Evolutionary conservation across 2,888 invertebrate genomes (phyloP).

Genomic region (Heliconius sara): DNA sequence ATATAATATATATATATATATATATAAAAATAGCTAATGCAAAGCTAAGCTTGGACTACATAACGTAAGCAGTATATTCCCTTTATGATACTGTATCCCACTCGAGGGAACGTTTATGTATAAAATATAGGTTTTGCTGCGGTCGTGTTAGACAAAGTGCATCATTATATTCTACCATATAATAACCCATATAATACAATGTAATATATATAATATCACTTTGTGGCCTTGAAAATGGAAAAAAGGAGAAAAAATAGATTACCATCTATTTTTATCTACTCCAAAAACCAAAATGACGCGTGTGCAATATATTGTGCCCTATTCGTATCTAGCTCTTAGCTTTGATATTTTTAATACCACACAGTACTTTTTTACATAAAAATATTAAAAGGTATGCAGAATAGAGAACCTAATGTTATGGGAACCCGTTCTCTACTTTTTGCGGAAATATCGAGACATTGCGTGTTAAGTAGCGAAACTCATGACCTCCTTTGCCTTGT

Average conservation of each 20-base stretch:
- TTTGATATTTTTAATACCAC: neutral
- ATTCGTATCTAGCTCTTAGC: neutral
- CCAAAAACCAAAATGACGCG: too few relatives aligned
- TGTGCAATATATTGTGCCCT: neutral
- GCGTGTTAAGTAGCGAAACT: too few relatives aligned
- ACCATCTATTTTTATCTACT: too few relatives aligned
- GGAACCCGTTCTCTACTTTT: too few relatives aligned
- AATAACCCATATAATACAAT: neutral
- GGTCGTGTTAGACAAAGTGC: neutral
- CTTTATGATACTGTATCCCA: neutral
- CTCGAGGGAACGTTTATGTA: slow-evolving; percentile 10
- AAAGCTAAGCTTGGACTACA: neutral
- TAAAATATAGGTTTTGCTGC: neutral
- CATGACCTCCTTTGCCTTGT: too few relatives aligned
- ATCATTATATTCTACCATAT: neutral
- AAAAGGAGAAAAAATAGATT: too few relatives aligned
- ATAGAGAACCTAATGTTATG: too few relatives aligned
- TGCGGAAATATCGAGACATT: too few relatives aligned
- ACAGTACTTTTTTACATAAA: neutral
- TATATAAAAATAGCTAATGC: neutral
- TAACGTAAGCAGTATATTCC: neutral
- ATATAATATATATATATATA: neutral
- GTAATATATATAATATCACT: too few relatives aligned
- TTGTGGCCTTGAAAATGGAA: too few relatives aligned
- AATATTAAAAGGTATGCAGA: neutral